Evolutionary conservation across 1,140 invertebrate genomes (phyloP), one percentile per base, ranked within the genome.

Genomic region (Leptopilina boulardi): DNA sequence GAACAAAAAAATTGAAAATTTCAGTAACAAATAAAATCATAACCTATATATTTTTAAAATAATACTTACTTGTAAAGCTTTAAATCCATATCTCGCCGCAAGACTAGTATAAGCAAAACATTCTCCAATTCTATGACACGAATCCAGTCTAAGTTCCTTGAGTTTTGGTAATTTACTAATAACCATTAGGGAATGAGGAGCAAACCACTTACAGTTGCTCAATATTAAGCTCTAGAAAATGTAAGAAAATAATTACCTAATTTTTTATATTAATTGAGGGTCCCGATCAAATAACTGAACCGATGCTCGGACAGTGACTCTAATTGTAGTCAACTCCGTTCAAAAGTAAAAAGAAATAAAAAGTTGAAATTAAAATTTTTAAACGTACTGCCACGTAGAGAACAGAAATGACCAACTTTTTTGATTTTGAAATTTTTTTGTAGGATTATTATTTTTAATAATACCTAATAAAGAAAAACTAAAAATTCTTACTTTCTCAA

Each of bases 41-140:
- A n/a, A n/a, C n/a, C n/a, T 44, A 23, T 51, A 66, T 73, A n/a
- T 56, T 74, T 30, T 23, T 1, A 3, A 30, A 56, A 5, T 26
- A 42, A 11, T 19, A 70, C 19, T 83, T 89, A 94, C 94, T 91
- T 94, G 92, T 8, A 95, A 84, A 18, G 91, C 89, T 85, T 91
- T 91, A 81, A 96, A 95, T n/a, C 95, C 95, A 87, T 94, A 95
- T 83, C 94, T 90, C 9, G 93, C 92, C 0, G 95, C 94, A 51
- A 96, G 92, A 83, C 94, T 94, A 15, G 93, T 93, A 87, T 96
- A 96, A 0, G 95, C 94, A 15, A 96, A 93, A 86, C 94, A 95
- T 84, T 95, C 94, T 21, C 92, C 92, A 73, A 96, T 87, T 74
- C 92, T 89, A 70, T 88, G 85, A 86, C 95, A 96, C 6, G 94